Percentiles rank a stretch among this genome's conserved stretches.
These are phyloP conservation scores for Drosophila leontia DNA, from an alignment of 1,140 invertebrate genomes.

Conservation along the genomic window DNA sequence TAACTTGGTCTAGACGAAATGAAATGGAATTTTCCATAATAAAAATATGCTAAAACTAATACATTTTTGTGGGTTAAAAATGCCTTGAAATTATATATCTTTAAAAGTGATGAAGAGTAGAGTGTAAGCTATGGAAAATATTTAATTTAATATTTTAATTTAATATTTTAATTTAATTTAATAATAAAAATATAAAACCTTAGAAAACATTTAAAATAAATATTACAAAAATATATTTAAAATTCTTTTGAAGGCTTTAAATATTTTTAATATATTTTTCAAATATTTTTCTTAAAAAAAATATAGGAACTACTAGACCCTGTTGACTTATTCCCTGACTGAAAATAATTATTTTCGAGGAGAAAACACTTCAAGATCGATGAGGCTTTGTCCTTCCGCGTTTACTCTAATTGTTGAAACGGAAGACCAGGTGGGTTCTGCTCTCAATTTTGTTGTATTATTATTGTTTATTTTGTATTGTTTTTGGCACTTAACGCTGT, in stretches of 20 bases:
- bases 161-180: no score
- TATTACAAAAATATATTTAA: neutral
- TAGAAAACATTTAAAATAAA: no score
- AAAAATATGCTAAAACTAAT: neutral
- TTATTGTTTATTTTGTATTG: conserved; percentile 3
- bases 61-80: neutral
- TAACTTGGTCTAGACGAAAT: conserved; percentile 8
- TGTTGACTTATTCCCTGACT: neutral
- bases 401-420: conserved; percentile 1
- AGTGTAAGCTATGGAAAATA: neutral
- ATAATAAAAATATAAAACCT: no score
- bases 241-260: neutral
- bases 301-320: neutral
- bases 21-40: no score
- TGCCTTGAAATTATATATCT: neutral
- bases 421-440: conserved; percentile 8
- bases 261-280: neutral
- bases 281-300: neutral
- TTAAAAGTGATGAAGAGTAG: no score
- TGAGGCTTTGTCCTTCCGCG: neutral
- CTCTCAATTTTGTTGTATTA: neutral
- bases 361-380: neutral
- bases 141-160: no score
- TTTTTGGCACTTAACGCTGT: conserved; percentile 36
- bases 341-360: neutral